Base-by-base conservation (phyloP, 2,888 invertebrate genomes). In the Pasiphila rectangulata region DNA sequence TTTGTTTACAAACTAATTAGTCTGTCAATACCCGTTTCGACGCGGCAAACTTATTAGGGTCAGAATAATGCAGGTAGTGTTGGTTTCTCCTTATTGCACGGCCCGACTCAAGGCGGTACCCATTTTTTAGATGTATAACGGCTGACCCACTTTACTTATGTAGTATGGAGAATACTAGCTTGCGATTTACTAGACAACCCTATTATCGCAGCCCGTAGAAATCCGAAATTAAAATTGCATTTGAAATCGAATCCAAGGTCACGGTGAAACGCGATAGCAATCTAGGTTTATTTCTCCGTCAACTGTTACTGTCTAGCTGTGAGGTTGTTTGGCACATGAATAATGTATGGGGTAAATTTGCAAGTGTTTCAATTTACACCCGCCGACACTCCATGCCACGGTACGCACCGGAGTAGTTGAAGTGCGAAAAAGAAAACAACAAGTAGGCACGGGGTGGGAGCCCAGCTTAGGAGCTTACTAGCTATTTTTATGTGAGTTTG, bases 301-400 rank as follows among this genome's bases (percentile, higher is more conserved):
- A 75, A 77, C 76, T 75, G 78, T 74, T 78, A 75, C 79, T 76
- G 80, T 75, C 72, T 9, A 72, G 64, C 63, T 67, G 57, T 60
- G 69, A 79, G 83, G 79, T 83, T 83, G 83, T 86, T 84, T 76
- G 79, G 71, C 54, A 67, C 72, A 87, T 88, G 87, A 87, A 88
- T 88, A 86, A 87, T 86, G 84, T 83, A 88, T 85, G 73, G 82
- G 69, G 83, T 79, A 84, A 87, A 88, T 87, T 88, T 87, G 87
- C 86, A 85, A 88, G 87, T 88, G 87, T 88, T 87, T 88, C 87
- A 87, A 88, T 88, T 88, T 87, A 87, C 87, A 80, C 87, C 85
- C 81, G 72, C 72, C 82, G 75, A 72, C 79, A 80, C 83, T 82
- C 78, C 62, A 70, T 69, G 69, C 72, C 72, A 75, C 70, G 73